Evolutionary conservation across 2,113 vertebrate genomes (phyloP).

Genomic region (Xiphophorus couchianus): DNA sequence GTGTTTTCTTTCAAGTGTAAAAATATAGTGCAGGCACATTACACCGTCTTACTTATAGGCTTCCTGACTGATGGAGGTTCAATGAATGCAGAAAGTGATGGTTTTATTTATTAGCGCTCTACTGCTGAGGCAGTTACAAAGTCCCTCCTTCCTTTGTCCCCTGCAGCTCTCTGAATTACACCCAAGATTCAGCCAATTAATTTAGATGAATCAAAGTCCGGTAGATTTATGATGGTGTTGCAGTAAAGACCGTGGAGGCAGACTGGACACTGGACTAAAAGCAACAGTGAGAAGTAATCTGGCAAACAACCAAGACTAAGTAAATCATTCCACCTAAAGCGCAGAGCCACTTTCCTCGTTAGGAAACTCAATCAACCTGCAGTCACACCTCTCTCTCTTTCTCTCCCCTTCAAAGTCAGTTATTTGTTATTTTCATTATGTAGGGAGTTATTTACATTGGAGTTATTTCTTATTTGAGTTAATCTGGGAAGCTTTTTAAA

Average conservation of each 20-base stretch:
- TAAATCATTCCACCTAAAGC: constrained; percentile 58
- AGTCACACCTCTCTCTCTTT: background rate
- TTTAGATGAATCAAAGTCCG: constrained; percentile 56
- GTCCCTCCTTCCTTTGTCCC: constrained; percentile 26
- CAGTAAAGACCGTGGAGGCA: constrained; percentile 10
- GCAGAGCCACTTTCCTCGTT: constrained; percentile 34
- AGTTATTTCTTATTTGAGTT: background rate
- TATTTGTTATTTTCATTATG: constrained; percentile 14
- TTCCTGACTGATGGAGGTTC: constrained; percentile 58
- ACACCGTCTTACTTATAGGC: constrained; percentile 27
- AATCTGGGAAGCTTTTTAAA: background rate
- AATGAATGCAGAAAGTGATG: constrained; percentile 28
- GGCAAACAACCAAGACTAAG: constrained; percentile 40
- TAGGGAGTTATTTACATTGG: background rate
- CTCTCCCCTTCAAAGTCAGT: background rate
- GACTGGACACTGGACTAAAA: constrained; percentile 41
- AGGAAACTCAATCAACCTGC: constrained; percentile 25
- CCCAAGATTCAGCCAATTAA: constrained; percentile 56
- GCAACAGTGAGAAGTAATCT: constrained; percentile 56
- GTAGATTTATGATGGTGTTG: constrained; percentile 62
- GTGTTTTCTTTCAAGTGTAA: constrained; percentile 12
- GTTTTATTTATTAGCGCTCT: constrained; percentile 61
- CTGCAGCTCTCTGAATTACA: constrained; percentile 47
- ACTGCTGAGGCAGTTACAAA: constrained; percentile 16
- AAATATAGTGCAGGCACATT: constrained; percentile 20